These are phyloP conservation scores for Lamellibrachia luymesi DNA, from an alignment of 1,140 invertebrate species.

Conservation along the genomic window DNA sequence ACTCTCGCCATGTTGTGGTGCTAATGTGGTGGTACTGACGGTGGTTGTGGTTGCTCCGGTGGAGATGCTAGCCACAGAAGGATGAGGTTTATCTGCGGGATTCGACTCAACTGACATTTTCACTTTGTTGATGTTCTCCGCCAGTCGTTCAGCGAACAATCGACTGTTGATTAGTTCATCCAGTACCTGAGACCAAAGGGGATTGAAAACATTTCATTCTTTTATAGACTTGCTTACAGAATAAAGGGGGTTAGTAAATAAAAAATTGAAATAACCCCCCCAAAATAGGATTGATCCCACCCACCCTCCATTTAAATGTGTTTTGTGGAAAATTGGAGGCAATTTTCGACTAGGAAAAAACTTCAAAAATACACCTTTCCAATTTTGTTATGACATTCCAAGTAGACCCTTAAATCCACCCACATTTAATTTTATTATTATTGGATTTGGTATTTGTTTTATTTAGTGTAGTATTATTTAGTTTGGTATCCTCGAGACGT, in stretches of 20 bases:
- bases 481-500: too few species aligned
- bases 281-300: background rate
- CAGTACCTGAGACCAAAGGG: background rate
- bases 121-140: conserved; percentile 17
- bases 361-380: too few species aligned
- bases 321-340: background rate
- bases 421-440: too few species aligned
- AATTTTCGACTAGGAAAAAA: too few species aligned
- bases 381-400: too few species aligned
- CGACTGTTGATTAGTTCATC: conserved; percentile 8
- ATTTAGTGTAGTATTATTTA: too few species aligned
- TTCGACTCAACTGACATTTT: background rate
- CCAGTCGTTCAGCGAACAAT: background rate
- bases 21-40: background rate
- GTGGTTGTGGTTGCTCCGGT: background rate
- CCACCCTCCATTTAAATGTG: background rate
- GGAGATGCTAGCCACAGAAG: background rate
- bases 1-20: background rate
- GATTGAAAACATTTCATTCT: background rate
- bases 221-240: background rate
- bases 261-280: background rate
- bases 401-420: too few species aligned
- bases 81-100: background rate
- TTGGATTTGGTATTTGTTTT: too few species aligned
- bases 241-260: background rate